A percentile compares a stretch with the other conserved stretches of the same genome.
phyloP scores from a whole-genome alignment of 2,113 vertebrate species.

The Meriones unguiculatus region DNA sequence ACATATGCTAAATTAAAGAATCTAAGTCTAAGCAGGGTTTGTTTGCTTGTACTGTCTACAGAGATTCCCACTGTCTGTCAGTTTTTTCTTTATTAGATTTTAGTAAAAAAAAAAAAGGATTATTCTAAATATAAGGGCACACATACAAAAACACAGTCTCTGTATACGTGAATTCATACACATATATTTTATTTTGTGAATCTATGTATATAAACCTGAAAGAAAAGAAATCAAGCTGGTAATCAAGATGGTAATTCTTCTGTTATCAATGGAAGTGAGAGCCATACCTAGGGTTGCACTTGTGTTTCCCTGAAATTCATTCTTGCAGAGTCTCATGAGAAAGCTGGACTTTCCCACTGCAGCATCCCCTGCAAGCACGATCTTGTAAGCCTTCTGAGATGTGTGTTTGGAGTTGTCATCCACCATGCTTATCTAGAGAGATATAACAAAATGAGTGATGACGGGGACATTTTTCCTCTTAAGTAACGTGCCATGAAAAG shows the following conservation, averaged over 20 bases:
- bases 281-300: slow-evolving; percentile 90
- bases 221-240: neutral
- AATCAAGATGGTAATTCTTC: neutral
- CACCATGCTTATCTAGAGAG: slow-evolving; percentile 81
- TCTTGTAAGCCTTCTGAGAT: slow-evolving; percentile 94
- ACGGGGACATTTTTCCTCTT: neutral
- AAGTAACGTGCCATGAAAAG: neutral
- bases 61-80: neutral
- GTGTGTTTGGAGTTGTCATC: slow-evolving; percentile 83
- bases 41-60: neutral
- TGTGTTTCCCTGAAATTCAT: slow-evolving; percentile 94
- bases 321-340: slow-evolving; percentile 96
- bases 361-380: slow-evolving; percentile 96
- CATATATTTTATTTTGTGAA: neutral
- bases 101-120: neutral
- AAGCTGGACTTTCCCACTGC: slow-evolving; percentile 99
- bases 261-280: neutral
- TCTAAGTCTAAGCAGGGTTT: neutral
- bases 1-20: neutral
- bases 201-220: neutral
- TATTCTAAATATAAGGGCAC: neutral
- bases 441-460: slow-evolving; percentile 40
- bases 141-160: neutral
- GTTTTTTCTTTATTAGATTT: neutral
- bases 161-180: neutral